Conservation (phyloP, 2,113 vertebrate genomes). For the Megaceryle torquata region DNA sequence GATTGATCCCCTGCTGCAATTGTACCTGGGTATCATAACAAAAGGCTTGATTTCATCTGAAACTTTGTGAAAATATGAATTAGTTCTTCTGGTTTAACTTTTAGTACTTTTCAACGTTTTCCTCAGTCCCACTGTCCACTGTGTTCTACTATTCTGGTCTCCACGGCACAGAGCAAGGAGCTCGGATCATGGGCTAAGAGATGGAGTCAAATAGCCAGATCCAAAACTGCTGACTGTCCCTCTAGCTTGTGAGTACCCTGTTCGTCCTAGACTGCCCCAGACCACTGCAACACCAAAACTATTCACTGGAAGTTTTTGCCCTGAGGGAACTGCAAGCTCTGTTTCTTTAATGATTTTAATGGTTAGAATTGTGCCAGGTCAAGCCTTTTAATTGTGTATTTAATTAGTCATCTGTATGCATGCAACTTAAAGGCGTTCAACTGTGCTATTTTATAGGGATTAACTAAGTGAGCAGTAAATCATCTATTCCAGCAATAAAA, state of each 20-base stretch:
- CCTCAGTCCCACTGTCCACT: neutral
- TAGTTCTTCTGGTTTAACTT: neutral
- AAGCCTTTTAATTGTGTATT: conserved; percentile 76
- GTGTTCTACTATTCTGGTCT: neutral
- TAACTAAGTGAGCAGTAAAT: conserved; percentile 77
- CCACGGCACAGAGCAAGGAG: neutral
- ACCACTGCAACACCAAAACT: neutral
- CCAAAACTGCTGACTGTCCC: neutral
- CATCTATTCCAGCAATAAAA: conserved; percentile 69
- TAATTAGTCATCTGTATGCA: conserved; percentile 82
- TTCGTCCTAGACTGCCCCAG: neutral
- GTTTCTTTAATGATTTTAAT: conserved; percentile 73
- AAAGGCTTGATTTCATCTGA: neutral
- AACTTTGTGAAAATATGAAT: conserved; percentile 46
- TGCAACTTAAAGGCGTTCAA: conserved; percentile 78
- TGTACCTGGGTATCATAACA: rapidly evolving
- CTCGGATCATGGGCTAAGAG: neutral
- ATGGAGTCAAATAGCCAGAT: neutral
- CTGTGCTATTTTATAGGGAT: conserved; percentile 77
- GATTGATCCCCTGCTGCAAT: neutral
- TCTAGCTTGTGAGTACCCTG: neutral
- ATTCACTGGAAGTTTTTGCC: conserved; percentile 64
- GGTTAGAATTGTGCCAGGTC: conserved; percentile 74
- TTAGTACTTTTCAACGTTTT: neutral
- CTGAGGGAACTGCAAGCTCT: conserved; percentile 64